Base-by-base conservation (phyloP, 2,888 invertebrate genomes). In the Metacarcinus magister region DNA sequence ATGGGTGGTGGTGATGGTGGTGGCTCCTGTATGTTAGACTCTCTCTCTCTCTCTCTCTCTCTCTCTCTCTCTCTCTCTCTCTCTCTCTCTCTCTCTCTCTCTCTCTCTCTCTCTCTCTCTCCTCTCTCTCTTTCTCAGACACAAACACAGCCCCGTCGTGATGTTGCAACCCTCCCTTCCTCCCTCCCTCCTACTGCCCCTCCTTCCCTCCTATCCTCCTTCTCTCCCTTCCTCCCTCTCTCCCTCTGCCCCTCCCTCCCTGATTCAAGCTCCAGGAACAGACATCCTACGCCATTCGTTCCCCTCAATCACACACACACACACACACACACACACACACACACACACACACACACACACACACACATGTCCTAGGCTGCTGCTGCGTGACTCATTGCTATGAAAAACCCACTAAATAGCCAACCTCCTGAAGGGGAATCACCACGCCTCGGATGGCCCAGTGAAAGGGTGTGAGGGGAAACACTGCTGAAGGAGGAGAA, bases 11-110 rank as follows among this genome's bases (percentile, higher is more conserved):
- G 54, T 54, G 54, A n/a, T 82, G 32, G 82, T 82, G 1, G 82
- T 82, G 13, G 2, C 28, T 82, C 8, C 75, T 82, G 28, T 82
- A 28, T 82, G 32, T 82, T 32, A 32, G 32, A 32, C 82, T 82
- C 82, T 82, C 82, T 82, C 82, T 82, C 82, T 82, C 82, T 82
- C 82, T 82, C 82, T 82, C 82, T 82, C 82, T 82, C 82, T 82
- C 82, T 82, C 82, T 82, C 60, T 60, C 60, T 60, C 60, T 60
- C 60, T 60, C 60, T 60, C 60, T 60, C 75, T 75, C 75, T 28
- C 75, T 75, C 75, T 28, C 75, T 28, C 75, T 75, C 75, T 28
- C 28, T 75, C 75, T 75, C 75, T 75, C 75, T 75, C 75, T 75
- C 75, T 28, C 75, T 75, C 28, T 28, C 28, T 75, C 75, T 28